Percentiles rank a stretch among this genome's conserved stretches.
Evolutionary conservation across 2,797 vertebrate genomes (phyloP).

Genomic region (Clarias fuscus): DNA sequence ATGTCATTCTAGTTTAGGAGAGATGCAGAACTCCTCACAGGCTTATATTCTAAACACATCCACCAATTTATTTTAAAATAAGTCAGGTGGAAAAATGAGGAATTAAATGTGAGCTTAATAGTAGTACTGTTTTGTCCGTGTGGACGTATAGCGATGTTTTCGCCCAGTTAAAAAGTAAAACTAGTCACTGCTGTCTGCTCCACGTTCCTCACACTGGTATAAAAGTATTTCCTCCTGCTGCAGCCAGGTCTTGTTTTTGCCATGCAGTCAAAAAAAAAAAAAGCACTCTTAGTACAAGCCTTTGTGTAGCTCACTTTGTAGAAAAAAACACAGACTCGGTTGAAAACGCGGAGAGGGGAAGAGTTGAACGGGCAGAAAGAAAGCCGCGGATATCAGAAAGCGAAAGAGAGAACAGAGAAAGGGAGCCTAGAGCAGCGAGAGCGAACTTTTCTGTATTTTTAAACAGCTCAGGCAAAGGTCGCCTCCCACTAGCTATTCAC

Average conservation of each 20-base stretch:
- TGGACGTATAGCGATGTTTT: neutral
- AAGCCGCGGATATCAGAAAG: conserved; percentile 42
- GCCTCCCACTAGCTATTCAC: conserved; percentile 61
- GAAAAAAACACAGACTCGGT: conserved; percentile 38
- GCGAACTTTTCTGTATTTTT: conserved; percentile 53
- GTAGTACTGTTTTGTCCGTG: neutral
- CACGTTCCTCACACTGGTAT: neutral
- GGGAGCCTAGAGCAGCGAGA: conserved; percentile 41
- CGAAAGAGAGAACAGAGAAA: conserved; percentile 30
- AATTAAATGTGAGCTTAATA: neutral
- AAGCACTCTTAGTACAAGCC: conserved; percentile 27
- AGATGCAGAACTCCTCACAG: neutral
- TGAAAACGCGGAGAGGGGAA: conserved; percentile 46
- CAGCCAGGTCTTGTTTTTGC: conserved; percentile 9
- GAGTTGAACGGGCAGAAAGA: conserved; percentile 52
- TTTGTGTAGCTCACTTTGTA: conserved; percentile 60
- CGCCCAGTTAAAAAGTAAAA: neutral
- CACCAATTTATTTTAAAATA: neutral
- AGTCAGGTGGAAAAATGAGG: neutral
- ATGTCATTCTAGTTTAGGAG: neutral
- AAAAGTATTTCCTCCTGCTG: neutral
- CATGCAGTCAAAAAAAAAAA: neutral
- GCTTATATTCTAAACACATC: neutral
- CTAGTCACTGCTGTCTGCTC: neutral
- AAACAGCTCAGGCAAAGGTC: conserved; percentile 62